Conservation (phyloP, 2,797 vertebrate species). For the Enteromius thamalakanensis region DNA sequence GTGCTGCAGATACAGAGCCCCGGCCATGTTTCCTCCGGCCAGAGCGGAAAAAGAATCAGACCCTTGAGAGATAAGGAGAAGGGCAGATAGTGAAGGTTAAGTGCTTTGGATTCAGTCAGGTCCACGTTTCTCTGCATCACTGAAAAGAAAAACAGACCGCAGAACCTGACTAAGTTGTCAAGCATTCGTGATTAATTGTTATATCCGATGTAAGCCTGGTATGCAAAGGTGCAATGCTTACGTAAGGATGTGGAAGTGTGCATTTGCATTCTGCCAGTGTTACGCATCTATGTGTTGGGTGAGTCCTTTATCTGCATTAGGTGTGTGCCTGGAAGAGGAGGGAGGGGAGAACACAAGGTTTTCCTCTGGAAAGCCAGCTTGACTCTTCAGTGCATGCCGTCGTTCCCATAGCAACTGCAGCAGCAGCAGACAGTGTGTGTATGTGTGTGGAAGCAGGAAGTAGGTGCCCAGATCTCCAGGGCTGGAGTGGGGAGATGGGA, state of each 20-base stretch:
- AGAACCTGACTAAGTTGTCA: neutral
- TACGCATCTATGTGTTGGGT: neutral
- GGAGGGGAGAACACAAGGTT: slow-evolving; percentile 47
- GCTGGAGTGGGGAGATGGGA: slow-evolving; percentile 71
- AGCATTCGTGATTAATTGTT: neutral
- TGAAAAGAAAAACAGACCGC: neutral
- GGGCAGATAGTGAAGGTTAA: slow-evolving; percentile 49
- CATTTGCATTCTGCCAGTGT: slow-evolving; percentile 21
- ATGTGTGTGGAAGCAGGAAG: slow-evolving; percentile 63
- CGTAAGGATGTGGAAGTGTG: neutral
- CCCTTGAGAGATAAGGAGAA: slow-evolving; percentile 25
- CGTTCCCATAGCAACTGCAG: slow-evolving; percentile 82
- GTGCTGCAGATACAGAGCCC: slow-evolving; percentile 26
- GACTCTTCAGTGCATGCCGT: slow-evolving; percentile 72
- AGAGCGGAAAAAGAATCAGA: slow-evolving; percentile 18
- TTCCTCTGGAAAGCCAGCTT: slow-evolving; percentile 72
- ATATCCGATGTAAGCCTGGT: neutral
- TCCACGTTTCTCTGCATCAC: neutral
- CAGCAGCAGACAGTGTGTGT: slow-evolving; percentile 74
- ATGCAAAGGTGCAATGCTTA: slow-evolving; percentile 15
- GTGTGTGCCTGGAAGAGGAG: slow-evolving; percentile 29
- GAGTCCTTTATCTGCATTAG: slow-evolving; percentile 39
- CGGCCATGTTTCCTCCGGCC: slow-evolving; percentile 33
- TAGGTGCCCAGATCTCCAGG: slow-evolving; percentile 57
- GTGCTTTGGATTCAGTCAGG: slow-evolving; percentile 44